Conservation (phyloP, 1,140 invertebrate genomes). For the Trinorchestia longiramus region DNA sequence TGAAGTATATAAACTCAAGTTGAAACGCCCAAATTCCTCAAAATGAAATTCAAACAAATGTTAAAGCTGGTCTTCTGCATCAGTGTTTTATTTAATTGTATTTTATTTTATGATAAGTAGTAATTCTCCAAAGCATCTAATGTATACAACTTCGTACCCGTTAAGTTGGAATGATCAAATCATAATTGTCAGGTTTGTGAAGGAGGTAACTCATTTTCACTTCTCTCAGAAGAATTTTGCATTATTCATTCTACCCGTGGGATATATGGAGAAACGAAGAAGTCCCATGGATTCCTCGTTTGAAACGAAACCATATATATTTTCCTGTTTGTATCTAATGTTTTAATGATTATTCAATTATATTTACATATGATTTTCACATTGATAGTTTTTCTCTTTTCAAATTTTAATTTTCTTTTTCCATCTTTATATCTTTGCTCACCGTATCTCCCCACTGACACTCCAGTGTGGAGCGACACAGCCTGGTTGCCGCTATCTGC, state of each 20-base stretch:
- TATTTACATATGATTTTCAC: not conserved
- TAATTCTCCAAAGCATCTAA: not conserved
- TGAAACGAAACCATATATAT: not conserved
- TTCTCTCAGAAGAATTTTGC: not conserved
- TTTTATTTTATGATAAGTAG: not conserved
- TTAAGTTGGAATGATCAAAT: not conserved
- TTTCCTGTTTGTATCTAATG: not conserved
- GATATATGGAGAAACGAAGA: not conserved
- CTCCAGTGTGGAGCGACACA: not conserved
- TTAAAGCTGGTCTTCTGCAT: not conserved
- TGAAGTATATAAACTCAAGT: not conserved
- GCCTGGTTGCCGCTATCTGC: not conserved
- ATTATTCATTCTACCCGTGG: not conserved
- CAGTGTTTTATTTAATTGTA: not conserved
- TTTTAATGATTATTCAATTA: not conserved
- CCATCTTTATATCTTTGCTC: not conserved
- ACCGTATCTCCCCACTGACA: not conserved
- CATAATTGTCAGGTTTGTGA: not conserved
- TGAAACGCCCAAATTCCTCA: not conserved
- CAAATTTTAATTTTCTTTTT: not conserved
- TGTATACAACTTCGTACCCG: not conserved
- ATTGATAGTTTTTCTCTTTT: not conserved
- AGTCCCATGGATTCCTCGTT: not conserved
- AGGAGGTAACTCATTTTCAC: not conserved
- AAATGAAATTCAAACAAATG: not conserved